Percentiles rank a stretch among this genome's conserved stretches.
Conservation (phyloP, 92 coral and sea anemone species). For the Siderastrea radians region DNA sequence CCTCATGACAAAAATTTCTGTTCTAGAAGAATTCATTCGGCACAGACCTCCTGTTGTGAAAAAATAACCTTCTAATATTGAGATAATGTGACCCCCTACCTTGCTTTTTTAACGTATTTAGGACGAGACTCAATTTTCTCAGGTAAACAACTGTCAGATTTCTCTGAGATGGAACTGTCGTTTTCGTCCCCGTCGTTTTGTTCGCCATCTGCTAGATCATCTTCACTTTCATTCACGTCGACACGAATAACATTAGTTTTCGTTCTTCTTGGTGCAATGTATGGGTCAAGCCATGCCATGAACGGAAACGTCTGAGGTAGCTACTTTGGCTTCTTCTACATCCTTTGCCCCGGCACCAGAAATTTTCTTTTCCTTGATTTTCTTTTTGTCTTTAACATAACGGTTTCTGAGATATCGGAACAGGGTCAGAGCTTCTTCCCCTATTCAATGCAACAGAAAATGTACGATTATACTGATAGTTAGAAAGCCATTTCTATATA, state of each 20-base stretch:
- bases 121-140: slow-evolving; percentile 7
- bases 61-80: neutral
- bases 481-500: too few relatives aligned
- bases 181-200: neutral
- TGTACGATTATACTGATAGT: too few relatives aligned
- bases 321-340: slow-evolving; percentile 15
- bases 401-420: slow-evolving; percentile 12
- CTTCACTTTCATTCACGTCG: neutral
- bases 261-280: slow-evolving; percentile 5
- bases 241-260: slow-evolving; percentile 18
- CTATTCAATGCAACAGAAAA: neutral
- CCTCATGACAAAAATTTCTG: too few relatives aligned
- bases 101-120: slow-evolving; percentile 21
- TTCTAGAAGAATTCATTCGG: too few relatives aligned
- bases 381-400: slow-evolving; percentile 14
- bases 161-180: neutral
- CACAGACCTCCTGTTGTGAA: neutral
- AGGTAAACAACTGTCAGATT: neutral
- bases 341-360: slow-evolving; percentile 22
- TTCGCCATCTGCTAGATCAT: neutral
- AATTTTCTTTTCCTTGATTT: slow-evolving; percentile 8
- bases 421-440: slow-evolving; percentile 22
- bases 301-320: slow-evolving; percentile 13
- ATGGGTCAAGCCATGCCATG: slow-evolving; percentile 27
- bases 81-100: neutral